Evolutionary conservation across 2,797 vertebrate genomes (phyloP).

Genomic region (Sebastes itinus): DNA sequence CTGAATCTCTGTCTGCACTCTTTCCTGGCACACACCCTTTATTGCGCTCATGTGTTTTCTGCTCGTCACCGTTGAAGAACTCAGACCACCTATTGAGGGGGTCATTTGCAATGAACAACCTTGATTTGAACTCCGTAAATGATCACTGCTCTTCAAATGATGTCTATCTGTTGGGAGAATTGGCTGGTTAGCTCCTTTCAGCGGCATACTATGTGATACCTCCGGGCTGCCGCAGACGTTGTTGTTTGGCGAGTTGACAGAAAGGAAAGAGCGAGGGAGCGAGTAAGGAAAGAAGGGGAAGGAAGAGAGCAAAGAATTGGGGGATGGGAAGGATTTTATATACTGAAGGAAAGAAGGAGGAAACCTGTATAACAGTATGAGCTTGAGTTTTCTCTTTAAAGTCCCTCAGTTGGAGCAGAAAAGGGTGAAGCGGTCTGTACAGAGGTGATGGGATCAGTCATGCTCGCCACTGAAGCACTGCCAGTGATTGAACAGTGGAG

Average conservation of each 20-base stretch:
- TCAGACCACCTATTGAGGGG: constrained; percentile 1
- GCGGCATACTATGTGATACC: neutral
- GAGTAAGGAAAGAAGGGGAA: neutral
- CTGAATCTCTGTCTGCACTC: neutral
- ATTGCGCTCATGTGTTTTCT: neutral
- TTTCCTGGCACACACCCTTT: constrained; percentile 14
- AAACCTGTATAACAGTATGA: neutral
- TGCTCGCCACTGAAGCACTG: constrained; percentile 41
- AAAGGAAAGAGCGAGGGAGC: neutral
- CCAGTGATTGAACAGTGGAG: neutral
- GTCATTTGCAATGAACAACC: neutral
- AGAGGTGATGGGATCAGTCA: constrained; percentile 29
- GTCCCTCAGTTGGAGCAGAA: constrained; percentile 23
- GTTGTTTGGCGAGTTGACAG: constrained; percentile 25
- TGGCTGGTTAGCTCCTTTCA: neutral
- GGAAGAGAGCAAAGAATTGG: neutral
- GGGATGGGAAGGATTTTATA: neutral
- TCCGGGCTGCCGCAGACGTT: constrained; percentile 12
- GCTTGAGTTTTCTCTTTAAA: neutral
- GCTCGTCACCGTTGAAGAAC: constrained; percentile 6
- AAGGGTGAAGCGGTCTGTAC: constrained; percentile 7
- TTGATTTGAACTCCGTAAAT: constrained; percentile 27
- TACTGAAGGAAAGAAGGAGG: neutral
- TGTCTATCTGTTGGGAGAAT: constrained; percentile 3
- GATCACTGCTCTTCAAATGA: constrained; percentile 3